These are phyloP conservation scores for Tolypeutes matacus DNA, from an alignment of 2,797 vertebrate species.

Conservation along the genomic window DNA sequence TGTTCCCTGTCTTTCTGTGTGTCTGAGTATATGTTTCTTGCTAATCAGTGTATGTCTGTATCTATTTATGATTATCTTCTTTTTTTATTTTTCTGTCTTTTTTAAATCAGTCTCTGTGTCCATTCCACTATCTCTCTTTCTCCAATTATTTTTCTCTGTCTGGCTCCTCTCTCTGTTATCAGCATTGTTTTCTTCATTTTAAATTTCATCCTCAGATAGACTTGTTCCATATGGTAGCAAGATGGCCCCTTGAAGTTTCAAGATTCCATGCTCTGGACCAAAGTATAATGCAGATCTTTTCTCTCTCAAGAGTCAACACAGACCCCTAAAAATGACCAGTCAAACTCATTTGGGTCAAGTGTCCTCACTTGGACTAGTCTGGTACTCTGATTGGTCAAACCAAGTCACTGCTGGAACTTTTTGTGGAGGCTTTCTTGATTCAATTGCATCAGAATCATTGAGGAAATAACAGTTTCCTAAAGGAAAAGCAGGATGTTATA, in stretches of 20 bases:
- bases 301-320: not conserved
- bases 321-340: not conserved
- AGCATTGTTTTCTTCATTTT: slow-evolving; percentile 1
- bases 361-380: not conserved
- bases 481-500: not conserved
- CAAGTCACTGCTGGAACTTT: not conserved
- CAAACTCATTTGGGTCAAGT: not conserved
- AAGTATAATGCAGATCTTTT: not conserved
- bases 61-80: not conserved
- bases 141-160: not conserved
- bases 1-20: not conserved
- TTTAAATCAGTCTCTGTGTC: not conserved
- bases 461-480: not conserved
- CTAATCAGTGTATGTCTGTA: not conserved
- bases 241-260: not conserved
- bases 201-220: not conserved
- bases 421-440: not conserved
- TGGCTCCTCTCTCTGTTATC: not conserved
- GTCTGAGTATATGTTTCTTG: not conserved
- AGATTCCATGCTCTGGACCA: not conserved
- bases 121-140: not conserved
- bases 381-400: not conserved
- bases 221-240: not conserved
- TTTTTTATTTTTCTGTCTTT: too few species aligned
- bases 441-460: not conserved